A percentile compares a stretch with the other conserved stretches of the same genome.
These are phyloP conservation scores for Menura novaehollandiae DNA, from an alignment of 2,113 vertebrate species.

Conservation along the genomic window DNA sequence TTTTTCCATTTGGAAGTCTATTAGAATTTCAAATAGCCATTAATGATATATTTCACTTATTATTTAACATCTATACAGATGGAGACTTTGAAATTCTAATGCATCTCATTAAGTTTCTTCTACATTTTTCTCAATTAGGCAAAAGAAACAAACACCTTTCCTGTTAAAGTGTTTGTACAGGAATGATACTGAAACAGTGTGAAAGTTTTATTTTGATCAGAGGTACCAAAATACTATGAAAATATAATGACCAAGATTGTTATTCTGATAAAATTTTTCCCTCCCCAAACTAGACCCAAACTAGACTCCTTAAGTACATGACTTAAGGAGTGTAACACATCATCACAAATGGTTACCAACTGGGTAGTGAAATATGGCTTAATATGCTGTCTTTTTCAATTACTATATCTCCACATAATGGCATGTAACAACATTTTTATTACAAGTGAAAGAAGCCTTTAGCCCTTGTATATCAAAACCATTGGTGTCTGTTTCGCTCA, in stretches of 20 bases:
- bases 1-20: neutral
- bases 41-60: neutral
- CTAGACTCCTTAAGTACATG: too few species aligned
- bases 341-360: neutral
- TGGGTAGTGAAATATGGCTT: neutral
- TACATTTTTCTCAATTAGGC: neutral
- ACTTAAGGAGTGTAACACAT: neutral
- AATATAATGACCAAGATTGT: neutral
- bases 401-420: neutral
- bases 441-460: neutral
- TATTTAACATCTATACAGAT: neutral
- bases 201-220: neutral
- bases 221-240: neutral
- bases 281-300: neutral
- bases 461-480: neutral
- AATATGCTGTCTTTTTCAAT: neutral
- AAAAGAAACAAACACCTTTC: neutral
- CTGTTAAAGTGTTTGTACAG: neutral
- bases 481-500: neutral
- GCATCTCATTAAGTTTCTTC: neutral
- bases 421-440: neutral
- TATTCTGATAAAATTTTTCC: neutral
- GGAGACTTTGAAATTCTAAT: neutral
- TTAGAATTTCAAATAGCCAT: neutral
- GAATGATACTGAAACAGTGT: rapidly evolving